phyloP scores from a whole-genome alignment of 2,888 invertebrate genomes.

The Epinotia brunnichana region DNA sequence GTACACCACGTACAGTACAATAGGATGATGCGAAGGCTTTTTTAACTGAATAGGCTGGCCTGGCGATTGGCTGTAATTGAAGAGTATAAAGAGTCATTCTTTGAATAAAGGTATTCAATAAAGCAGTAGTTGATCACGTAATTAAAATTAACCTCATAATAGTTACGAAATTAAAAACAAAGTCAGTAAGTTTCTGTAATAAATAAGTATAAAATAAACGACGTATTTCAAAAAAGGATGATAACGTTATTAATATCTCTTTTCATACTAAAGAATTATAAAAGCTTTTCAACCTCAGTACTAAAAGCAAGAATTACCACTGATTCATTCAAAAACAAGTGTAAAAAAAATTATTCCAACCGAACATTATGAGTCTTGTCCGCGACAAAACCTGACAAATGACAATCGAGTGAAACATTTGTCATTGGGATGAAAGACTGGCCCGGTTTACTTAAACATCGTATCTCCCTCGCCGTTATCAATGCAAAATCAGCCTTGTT shows the following conservation, averaged over 20 bases:
- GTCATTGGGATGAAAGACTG: conserved; percentile 39
- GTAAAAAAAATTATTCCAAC: conserved; percentile 23
- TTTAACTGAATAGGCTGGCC: neutral
- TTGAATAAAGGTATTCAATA: no score
- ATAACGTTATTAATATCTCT: neutral
- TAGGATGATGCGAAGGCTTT: no score
- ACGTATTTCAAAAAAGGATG: no score
- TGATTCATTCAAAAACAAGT: conserved; percentile 14
- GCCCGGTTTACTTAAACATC: conserved; percentile 2
- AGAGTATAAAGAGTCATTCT: neutral
- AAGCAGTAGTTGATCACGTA: no score
- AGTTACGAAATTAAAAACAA: no score
- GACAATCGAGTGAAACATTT: conserved; percentile 40
- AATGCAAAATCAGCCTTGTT: neutral
- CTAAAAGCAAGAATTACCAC: neutral
- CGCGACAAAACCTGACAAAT: conserved; percentile 38
- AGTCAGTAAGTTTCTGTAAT: no score
- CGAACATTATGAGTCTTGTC: conserved; percentile 20
- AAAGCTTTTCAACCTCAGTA: neutral
- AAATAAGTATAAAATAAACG: no score
- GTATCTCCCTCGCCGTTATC: neutral
- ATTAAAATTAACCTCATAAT: no score
- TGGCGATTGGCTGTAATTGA: neutral
- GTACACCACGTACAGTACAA: no score
- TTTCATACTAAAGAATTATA: neutral